phyloP scores from a whole-genome alignment of 2,888 invertebrate species.

The Tachina grossa region DNA sequence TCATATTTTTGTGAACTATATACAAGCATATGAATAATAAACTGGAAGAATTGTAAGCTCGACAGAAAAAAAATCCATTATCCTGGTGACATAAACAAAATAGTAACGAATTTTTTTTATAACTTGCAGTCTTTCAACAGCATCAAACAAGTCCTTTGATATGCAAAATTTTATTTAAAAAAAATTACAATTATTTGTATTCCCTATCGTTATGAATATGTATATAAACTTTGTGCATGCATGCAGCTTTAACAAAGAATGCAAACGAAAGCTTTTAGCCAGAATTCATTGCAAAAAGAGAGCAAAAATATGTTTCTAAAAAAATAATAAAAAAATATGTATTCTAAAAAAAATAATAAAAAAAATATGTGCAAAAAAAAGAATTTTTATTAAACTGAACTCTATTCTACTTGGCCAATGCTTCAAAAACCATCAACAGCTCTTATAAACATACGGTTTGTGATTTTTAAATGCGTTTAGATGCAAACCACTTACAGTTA shows the following conservation, averaged over 20 bases:
- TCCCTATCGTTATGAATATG: slow-evolving; percentile 32
- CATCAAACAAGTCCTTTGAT: slow-evolving; percentile 52
- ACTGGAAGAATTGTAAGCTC: slow-evolving; percentile 16
- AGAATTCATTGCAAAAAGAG: slow-evolving; percentile 33
- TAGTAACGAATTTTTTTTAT: slow-evolving; percentile 31
- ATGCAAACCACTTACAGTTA: slow-evolving; percentile 62
- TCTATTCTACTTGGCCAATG: slow-evolving; percentile 31
- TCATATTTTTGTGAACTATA: slow-evolving; percentile 48
- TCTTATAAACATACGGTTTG: slow-evolving; percentile 53
- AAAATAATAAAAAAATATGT: neutral
- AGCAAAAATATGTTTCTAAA: slow-evolving; percentile 1
- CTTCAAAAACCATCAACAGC: slow-evolving; percentile 49
- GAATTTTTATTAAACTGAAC: slow-evolving; percentile 61
- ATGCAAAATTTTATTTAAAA: slow-evolving; percentile 48
- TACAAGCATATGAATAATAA: slow-evolving; percentile 44
- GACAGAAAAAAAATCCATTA: slow-evolving; percentile 42
- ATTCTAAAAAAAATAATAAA: neutral
- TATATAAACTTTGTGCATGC: neutral
- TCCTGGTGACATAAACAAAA: slow-evolving; percentile 56
- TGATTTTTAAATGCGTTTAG: slow-evolving; percentile 67
- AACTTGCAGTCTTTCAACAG: slow-evolving; percentile 1
- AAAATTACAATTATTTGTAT: slow-evolving; percentile 25
- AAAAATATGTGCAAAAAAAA: slow-evolving; percentile 35
- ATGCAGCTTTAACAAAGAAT: slow-evolving; percentile 29
- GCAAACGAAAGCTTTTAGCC: slow-evolving; percentile 60